Evolutionary conservation across 2,113 vertebrate genomes (phyloP), one percentile per base, ranked within the genome.

Genomic region (Corythornis cristatus): DNA sequence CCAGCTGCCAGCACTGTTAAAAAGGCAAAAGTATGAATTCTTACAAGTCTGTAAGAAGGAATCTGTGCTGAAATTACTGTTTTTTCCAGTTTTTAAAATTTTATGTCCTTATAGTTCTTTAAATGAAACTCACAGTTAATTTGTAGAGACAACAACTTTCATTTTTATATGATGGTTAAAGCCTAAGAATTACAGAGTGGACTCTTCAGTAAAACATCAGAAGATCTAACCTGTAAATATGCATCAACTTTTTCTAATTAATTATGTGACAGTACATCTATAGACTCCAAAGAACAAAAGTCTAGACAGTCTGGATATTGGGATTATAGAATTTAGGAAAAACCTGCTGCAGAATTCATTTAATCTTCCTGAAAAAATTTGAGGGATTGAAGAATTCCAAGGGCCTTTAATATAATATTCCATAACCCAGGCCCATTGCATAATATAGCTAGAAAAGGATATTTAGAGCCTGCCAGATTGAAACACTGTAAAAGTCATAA

Each of bases 261-360:
- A 68, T 77, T 90, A 64, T 71, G 74, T 93, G 91, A 93, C 71
- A 92, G 80, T 89, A 88, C 62, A 89, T 74, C 89, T 61, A 82
- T 4, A 81, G 61, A 35, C 23, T 95, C 73, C 83, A 80, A 96
- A 83, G 58, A 88, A 85, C 33, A 90, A 40, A 96, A 88, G 93
- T 97, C 84, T 90, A 97, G 92, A 95, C 76, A 94, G 67, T 28
- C 33, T 86, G 56, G 40, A 68, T 95, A 67, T 37, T 31, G 83
- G 61, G 71, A 75, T 71, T 73, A 78, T 42, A 89, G 95, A 90
- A 89, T 86, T 88, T 64, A 89, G 73, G 73, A 83, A 94, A 66
- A 95, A 65, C 48, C 60, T 95, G 73, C 93, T 96, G 90, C 65
- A 96, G 53, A 97, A 94, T 85, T 91, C 28, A 96, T 91, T 95